Conservation (phyloP, 23 tunicate species). For the Corella eumyota region DNA sequence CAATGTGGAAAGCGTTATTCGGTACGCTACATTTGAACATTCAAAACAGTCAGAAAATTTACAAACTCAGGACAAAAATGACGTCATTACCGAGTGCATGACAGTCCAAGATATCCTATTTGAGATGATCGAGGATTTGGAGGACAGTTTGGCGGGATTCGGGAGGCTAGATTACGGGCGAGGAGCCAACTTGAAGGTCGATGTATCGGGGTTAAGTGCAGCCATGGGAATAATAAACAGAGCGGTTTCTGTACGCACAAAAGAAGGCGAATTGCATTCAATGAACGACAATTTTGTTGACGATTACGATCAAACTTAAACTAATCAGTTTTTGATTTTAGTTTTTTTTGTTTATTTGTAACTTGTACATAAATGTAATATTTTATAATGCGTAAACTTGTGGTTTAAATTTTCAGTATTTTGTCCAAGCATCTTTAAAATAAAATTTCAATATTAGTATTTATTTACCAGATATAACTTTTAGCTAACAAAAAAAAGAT, state of each 20-base stretch:
- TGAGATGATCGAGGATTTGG: constrained; percentile 85
- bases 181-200: constrained; percentile 30
- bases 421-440: too few species aligned
- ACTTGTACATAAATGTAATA: too few species aligned
- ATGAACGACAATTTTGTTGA: constrained; percentile 69
- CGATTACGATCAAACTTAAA: constrained; percentile 30
- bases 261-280: constrained; percentile 14
- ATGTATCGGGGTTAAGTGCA: constrained; percentile 13
- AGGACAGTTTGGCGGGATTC: constrained; percentile 45
- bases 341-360: too few species aligned
- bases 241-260: constrained; percentile 28
- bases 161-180: constrained; percentile 43
- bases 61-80: too few species aligned
- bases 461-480: too few species aligned
- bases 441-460: too few species aligned
- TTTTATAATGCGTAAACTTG: too few species aligned
- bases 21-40: constrained; percentile 44
- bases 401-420: too few species aligned
- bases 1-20: constrained; percentile 44
- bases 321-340: too few species aligned
- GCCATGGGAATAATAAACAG: constrained; percentile 41
- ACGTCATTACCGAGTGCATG: constrained; percentile 32
- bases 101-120: constrained; percentile 61
- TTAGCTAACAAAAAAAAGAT: too few species aligned
- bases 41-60: neutral